Evolutionary conservation across 2,888 invertebrate species (phyloP), one percentile per base, ranked within the genome.

Genomic region (Smittia aterrima): DNA sequence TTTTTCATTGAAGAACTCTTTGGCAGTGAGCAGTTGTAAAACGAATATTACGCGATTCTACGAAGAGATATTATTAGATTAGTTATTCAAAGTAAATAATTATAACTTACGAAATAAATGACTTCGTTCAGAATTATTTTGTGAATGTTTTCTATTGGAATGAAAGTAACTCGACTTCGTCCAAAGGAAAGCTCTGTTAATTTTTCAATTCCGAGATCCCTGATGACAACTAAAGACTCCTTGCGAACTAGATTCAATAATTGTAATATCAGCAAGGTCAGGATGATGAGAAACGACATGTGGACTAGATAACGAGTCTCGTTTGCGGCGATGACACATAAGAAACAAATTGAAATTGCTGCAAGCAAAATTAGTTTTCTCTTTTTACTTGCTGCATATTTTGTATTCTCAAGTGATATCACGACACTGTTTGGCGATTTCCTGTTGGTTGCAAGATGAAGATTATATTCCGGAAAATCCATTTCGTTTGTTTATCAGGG

Each of bases 111-210:
- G 79, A 83, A 79, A 66, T 82, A 81, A 24, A 84, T 80, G 0
- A 84, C 84, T 80, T 84, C 84, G 75, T 84, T 84, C 11, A 84
- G 81, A 1, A 84, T 81, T 13, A 84, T 77, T 75, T 84, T 83
- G 40, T 82, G 78, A 7, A 84, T 79, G 73, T 79, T 76, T 0
- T 79, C 77, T 13, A 79, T 78, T 11, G 83, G 80, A 18, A 84
- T 78, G 75, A 83, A 83, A 3, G 78, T 75, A 11, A 79, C 80
- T 0, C 78, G 76, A 38, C 79, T 78, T 0, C 79, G 77, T 0
- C 81, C 80, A 27, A 80, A 76, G n/a, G 78, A 78, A 54, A 80
- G 81, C 47, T 79, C 77, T 24, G 80, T 80, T 68, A 81, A 79
- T 0, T 80, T 78, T 76, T 84, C 83, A 1, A 84, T 76, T 0